Conservation (phyloP, 2,888 invertebrate species). For the Elgonia sp. region DNA sequence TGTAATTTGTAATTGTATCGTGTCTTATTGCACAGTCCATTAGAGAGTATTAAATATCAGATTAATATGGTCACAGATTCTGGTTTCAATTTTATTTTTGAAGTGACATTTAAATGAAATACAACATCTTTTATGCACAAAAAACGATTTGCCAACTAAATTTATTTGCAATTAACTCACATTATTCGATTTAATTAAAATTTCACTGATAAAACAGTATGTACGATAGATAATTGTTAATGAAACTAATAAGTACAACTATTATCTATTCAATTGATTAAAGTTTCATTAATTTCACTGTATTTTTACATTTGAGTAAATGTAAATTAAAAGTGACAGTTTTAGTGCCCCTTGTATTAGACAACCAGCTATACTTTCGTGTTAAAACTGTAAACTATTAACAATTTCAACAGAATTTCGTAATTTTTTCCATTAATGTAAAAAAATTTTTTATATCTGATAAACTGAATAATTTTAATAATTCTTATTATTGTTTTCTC, state of each 20-base stretch:
- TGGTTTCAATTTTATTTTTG: slow-evolving; percentile 51
- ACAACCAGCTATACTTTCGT: neutral
- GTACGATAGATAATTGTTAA: too few relatives aligned
- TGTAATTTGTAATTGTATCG: slow-evolving; percentile 32
- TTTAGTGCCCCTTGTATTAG: neutral
- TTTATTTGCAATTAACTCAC: too few relatives aligned
- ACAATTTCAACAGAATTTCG: too few relatives aligned
- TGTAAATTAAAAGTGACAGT: too few relatives aligned
- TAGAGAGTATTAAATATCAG: slow-evolving; percentile 46
- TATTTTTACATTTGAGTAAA: neutral
- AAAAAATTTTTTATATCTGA: neutral
- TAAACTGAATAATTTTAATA: neutral
- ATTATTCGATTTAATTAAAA: neutral
- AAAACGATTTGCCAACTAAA: too few relatives aligned
- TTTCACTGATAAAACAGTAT: neutral
- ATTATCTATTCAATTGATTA: too few relatives aligned
- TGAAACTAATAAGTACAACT: too few relatives aligned
- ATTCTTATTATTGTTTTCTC: too few relatives aligned
- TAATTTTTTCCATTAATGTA: too few relatives aligned
- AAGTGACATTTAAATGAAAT: slow-evolving; percentile 40
- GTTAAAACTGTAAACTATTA: neutral
- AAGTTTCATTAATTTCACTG: neutral
- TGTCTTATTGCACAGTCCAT: slow-evolving; percentile 45
- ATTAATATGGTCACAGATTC: slow-evolving; percentile 44
- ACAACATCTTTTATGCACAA: neutral